Evolutionary conservation across 2,888 invertebrate species (phyloP).

Genomic region (Zhuqinia jingwanae): DNA sequence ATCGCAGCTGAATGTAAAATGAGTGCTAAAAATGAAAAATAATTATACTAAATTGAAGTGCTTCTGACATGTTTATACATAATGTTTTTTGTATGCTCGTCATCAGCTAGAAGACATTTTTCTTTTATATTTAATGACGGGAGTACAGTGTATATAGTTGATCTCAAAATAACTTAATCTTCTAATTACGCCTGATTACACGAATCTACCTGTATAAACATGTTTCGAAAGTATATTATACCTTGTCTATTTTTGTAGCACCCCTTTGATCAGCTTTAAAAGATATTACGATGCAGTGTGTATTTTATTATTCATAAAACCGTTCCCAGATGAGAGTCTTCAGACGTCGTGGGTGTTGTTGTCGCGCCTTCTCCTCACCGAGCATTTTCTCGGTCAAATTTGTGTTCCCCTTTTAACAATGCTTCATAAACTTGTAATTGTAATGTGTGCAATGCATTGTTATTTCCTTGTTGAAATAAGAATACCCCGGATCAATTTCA

Average conservation of each 20-base stretch:
- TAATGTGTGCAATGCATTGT: slow-evolving; percentile 20
- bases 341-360: neutral
- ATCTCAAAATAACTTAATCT: too few relatives aligned
- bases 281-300: too few relatives aligned
- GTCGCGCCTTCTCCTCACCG: neutral
- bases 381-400: neutral
- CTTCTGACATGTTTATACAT: neutral
- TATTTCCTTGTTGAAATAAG: neutral
- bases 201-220: too few relatives aligned
- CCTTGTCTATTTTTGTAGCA: too few relatives aligned
- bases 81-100: too few relatives aligned
- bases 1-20: neutral
- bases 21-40: neutral
- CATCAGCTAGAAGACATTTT: too few relatives aligned
- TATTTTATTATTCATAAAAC: neutral
- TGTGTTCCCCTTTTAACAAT: slow-evolving; percentile 12
- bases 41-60: neutral
- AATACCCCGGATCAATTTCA: slow-evolving; percentile 3
- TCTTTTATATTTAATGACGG: too few relatives aligned
- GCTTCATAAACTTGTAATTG: slow-evolving; percentile 45
- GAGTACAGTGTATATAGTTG: too few relatives aligned
- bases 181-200: too few relatives aligned
- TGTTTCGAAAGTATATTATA: too few relatives aligned
- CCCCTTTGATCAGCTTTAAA: too few relatives aligned
- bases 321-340: neutral